Conservation (phyloP, 1,140 invertebrate genomes). For the Drosophila biarmipes region DNA sequence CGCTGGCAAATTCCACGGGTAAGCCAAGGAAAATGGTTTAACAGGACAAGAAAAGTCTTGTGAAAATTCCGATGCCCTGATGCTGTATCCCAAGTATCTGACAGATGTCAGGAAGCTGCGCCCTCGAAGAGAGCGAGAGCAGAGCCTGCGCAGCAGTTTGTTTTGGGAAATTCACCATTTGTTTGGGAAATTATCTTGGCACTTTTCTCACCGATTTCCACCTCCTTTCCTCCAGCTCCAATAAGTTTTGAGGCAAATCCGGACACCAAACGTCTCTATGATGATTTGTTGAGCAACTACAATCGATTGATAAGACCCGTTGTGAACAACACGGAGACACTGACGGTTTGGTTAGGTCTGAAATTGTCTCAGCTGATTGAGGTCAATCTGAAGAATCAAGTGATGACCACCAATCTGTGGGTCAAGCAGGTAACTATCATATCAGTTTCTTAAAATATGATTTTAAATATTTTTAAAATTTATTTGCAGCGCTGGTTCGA, state of each 20-base stretch:
- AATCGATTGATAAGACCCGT: constrained; percentile 98
- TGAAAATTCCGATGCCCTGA: constrained; percentile 70
- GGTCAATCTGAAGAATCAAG: constrained; percentile 97
- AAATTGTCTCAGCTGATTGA: constrained; percentile 98
- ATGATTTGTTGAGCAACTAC: constrained; percentile 97
- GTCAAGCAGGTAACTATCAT: constrained; percentile 91
- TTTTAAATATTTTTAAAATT: not conserved
- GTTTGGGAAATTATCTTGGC: constrained; percentile 41
- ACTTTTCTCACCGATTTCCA: constrained; percentile 4
- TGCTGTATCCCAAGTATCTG: constrained; percentile 58
- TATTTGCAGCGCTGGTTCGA: constrained; percentile 95
- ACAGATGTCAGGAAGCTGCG: constrained; percentile 53
- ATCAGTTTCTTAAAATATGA: not conserved
- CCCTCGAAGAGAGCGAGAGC: constrained; percentile 35
- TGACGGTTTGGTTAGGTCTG: constrained; percentile 95
- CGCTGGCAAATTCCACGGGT: constrained; percentile 71
- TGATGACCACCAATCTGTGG: constrained; percentile 98
- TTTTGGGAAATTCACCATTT: constrained; percentile 58
- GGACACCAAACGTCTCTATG: constrained; percentile 95
- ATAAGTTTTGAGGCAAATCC: constrained; percentile 92
- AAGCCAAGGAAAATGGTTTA: constrained; percentile 32
- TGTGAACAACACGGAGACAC: constrained; percentile 95
- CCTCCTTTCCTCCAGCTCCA: constrained; percentile 61
- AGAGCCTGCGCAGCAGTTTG: constrained; percentile 59
- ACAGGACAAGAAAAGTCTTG: constrained; percentile 9